Base-by-base conservation (phyloP, 2,888 invertebrate genomes). In the Agrotis ipsilon region DNA sequence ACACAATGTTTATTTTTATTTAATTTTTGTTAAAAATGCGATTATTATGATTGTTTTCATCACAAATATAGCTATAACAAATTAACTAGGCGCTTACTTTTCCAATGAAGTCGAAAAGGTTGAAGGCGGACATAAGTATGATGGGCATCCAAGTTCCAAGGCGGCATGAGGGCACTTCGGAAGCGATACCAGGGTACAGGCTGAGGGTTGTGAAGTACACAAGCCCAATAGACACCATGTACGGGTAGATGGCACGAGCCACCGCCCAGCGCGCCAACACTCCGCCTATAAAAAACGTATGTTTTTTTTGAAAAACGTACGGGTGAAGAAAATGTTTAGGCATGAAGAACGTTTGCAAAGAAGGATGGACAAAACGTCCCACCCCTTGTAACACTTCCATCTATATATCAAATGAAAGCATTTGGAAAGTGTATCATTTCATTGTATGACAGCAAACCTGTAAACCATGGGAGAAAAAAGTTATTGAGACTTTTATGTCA, bases 91-190 rank as follows among this genome's bases (percentile, higher is more conserved):
- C 46, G 60, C 85, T 86, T 92, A 98, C 97, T 96, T 98, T 98
- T 81, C 99, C 99, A 77, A 98, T 95, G 19, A 99, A 97, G 94
- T 99, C 99, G 62, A 98, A 98, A 5, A 97, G 97, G 87, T 99
- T 99, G 91, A 99, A 99, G 14, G 98, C 97, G 1, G 98, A 97
- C 98, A 99, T 99, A 71, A 99, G 96, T 54, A 99, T 95, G 45
- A 99, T 98, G 0, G 99, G 99, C 98, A 99, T 98, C 99, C 99
- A 99, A 2, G 97, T 97, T 19, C 97, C 97, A 52, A 98, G 97
- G 32, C 97, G 97, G 89, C 98, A 99, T 72, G 98, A 98, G 18
- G 97, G 97, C 43, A 99, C 98, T 92, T 99, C 99, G 0, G 98
- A 98, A 68, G 98, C 97, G 62, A 99, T 98, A 63, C 99, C 99